phyloP scores from a whole-genome alignment of 2,888 invertebrate species.

The Pachymerium ferrugineum region DNA sequence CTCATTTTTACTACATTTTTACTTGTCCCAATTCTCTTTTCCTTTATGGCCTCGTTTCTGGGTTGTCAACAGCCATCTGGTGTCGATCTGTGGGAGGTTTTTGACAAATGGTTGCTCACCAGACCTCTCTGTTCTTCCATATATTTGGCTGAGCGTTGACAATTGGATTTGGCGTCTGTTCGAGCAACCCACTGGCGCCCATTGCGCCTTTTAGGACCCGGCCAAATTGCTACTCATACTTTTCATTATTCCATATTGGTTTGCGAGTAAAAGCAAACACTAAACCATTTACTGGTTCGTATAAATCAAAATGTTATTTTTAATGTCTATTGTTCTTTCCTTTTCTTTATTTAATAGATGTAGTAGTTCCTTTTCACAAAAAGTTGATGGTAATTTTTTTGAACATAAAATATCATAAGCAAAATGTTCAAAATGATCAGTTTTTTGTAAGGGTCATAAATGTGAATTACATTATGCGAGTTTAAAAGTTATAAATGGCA shows the following conservation, averaged over 20 bases:
- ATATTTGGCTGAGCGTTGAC: conserved; percentile 9
- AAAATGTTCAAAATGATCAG: too few species aligned
- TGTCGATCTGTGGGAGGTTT: conserved; percentile 4
- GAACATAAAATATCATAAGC: too few species aligned
- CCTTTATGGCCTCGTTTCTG: background rate
- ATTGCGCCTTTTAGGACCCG: background rate
- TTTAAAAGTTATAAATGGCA: too few species aligned
- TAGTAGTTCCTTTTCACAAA: too few species aligned
- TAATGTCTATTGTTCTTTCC: too few species aligned
- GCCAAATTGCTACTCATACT: conserved; percentile 1
- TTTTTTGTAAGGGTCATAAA: too few species aligned
- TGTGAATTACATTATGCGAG: too few species aligned
- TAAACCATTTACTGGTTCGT: conserved; percentile 3
- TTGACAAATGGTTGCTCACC: background rate
- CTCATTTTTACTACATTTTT: background rate
- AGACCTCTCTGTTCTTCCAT: background rate
- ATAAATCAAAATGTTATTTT: background rate
- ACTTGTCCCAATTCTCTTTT: background rate
- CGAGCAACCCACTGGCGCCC: background rate
- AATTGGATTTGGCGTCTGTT: background rate
- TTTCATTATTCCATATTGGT: background rate
- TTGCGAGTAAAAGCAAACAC: background rate
- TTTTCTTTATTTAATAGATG: too few species aligned
- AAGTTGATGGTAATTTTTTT: too few species aligned
- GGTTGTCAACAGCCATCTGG: background rate